phyloP scores from a whole-genome alignment of 2,797 vertebrate genomes.

The Avahi laniger region DNA sequence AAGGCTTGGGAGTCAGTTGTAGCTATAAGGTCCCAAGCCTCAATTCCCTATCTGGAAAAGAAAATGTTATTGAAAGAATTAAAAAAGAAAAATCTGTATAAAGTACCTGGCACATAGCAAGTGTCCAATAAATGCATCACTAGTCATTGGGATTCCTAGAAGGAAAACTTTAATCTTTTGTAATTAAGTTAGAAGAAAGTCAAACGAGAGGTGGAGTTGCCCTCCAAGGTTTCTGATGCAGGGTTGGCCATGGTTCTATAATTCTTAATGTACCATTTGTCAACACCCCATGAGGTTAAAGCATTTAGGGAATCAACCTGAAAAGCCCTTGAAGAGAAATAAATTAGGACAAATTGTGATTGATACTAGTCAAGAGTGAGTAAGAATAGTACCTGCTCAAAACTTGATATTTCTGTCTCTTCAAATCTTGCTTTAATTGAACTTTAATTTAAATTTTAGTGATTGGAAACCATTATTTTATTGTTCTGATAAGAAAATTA shows the following conservation, averaged over 20 bases:
- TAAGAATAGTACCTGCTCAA: neutral
- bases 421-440: neutral
- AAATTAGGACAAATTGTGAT: neutral
- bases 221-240: neutral
- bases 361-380: neutral
- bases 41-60: neutral
- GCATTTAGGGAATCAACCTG: neutral
- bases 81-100: neutral
- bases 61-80: neutral
- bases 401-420: neutral
- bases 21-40: neutral
- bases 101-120: neutral
- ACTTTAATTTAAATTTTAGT: neutral
- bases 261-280: neutral
- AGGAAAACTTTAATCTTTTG: neutral
- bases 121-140: neutral
- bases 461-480: neutral
- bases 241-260: neutral
- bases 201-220: neutral
- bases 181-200: neutral
- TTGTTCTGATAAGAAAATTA: neutral
- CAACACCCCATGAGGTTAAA: neutral
- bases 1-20: neutral
- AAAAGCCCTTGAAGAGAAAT: neutral
- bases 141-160: neutral